A percentile compares a stretch with the other conserved stretches of the same genome.
Evolutionary conservation across 1,140 invertebrate genomes (phyloP).

Genomic region (Hylaeus anthracinus): DNA sequence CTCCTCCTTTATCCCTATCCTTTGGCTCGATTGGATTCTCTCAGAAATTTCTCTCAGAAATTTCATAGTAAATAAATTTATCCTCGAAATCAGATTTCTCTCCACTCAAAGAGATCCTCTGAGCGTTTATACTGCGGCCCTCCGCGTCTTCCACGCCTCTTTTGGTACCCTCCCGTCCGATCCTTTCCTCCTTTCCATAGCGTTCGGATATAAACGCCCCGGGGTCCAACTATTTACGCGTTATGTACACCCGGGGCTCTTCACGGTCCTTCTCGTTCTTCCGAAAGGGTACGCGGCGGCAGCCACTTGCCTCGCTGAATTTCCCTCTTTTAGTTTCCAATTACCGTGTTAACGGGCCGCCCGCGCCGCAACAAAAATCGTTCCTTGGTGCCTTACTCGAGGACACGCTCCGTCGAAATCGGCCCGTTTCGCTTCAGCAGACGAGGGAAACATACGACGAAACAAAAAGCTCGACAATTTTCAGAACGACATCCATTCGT

Average conservation of each 20-base stretch:
- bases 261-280: not conserved
- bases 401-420: not conserved
- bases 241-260: not conserved
- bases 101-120: slow-evolving; percentile 31
- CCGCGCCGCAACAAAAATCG: not conserved
- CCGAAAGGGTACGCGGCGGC: not conserved
- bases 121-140: not conserved
- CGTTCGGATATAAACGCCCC: slow-evolving; percentile 26
- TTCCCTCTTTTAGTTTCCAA: slow-evolving; percentile 9
- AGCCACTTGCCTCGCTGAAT: slow-evolving; percentile 16
- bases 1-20: too few relatives aligned
- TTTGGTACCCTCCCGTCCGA: not conserved
- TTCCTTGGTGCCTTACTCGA: not conserved
- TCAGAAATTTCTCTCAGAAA: not conserved
- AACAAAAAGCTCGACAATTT: not conserved
- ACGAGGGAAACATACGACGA: not conserved
- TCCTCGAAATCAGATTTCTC: slow-evolving; percentile 47
- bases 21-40: not conserved
- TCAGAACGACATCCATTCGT: not conserved
- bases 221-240: slow-evolving; percentile 35
- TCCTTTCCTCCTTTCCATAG: slow-evolving; percentile 31
- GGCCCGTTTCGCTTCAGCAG: too few relatives aligned
- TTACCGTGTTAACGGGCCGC: not conserved
- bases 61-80: slow-evolving; percentile 24
- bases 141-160: not conserved